Evolutionary conservation across 2,113 vertebrate species (phyloP).

Genomic region (Notothenia rossii): DNA sequence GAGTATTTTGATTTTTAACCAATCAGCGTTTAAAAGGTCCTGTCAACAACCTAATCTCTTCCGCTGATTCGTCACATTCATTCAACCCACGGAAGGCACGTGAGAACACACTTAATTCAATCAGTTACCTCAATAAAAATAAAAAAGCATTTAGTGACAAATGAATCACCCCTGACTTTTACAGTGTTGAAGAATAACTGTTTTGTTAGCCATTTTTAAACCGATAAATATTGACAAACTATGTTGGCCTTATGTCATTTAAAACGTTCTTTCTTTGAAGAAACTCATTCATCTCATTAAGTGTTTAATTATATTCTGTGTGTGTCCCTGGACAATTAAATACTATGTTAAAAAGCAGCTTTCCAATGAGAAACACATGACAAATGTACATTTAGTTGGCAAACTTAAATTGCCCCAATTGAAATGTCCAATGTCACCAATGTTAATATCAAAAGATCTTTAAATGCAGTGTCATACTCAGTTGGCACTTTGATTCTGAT

Average conservation of each 20-base stretch:
- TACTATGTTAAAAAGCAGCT: neutral
- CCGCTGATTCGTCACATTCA: slow-evolving; percentile 58
- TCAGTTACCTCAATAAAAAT: slow-evolving; percentile 29
- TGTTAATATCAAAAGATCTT: neutral
- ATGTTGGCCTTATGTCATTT: neutral
- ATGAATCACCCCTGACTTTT: neutral
- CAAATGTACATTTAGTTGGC: neutral
- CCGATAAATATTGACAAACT: neutral
- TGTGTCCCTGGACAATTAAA: neutral
- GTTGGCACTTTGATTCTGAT: neutral
- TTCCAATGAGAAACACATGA: neutral
- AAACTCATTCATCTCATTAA: neutral
- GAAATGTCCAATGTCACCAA: neutral
- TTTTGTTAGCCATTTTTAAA: neutral
- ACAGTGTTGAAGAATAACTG: too few relatives aligned
- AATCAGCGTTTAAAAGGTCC: slow-evolving; percentile 45
- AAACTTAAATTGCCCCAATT: neutral
- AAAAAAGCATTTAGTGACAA: slow-evolving; percentile 20
- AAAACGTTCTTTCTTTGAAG: neutral
- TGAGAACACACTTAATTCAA: slow-evolving; percentile 47
- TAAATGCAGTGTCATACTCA: neutral
- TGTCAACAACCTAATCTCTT: neutral
- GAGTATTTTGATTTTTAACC: slow-evolving; percentile 44
- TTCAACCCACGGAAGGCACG: slow-evolving; percentile 42
- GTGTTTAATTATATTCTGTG: neutral